These are phyloP conservation scores for Caenorhabditis tropicalis DNA, from an alignment of 1,140 invertebrate species.

Conservation along the genomic window DNA sequence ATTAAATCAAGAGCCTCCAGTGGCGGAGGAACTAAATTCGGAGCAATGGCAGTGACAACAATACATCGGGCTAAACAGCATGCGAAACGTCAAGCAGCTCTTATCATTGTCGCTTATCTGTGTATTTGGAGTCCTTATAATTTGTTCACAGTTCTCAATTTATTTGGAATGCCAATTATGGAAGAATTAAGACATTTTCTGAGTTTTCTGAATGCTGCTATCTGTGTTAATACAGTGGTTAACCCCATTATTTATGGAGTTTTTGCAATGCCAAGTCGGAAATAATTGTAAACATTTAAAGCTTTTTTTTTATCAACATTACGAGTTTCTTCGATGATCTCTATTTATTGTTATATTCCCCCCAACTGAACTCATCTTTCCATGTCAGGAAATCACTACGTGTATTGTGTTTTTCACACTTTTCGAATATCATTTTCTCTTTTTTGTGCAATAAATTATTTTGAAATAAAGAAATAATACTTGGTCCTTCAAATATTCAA, in stretches of 20 bases:
- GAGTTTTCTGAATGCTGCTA: conserved; percentile 65
- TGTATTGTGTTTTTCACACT: too few species aligned
- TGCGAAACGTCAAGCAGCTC: conserved; percentile 66
- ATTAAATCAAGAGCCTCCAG: conserved; percentile 1
- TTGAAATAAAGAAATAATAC: too few species aligned
- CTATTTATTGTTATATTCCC: too few species aligned
- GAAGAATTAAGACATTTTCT: conserved; percentile 61
- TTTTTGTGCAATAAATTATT: too few species aligned
- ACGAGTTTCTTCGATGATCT: too few species aligned
- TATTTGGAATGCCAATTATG: conserved; percentile 52
- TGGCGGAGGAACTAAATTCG: conserved; percentile 50
- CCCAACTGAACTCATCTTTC: too few species aligned
- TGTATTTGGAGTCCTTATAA: conserved; percentile 70
- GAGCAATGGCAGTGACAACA: conserved; percentile 63
- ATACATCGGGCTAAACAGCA: conserved; percentile 62
- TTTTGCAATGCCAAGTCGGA: background rate
- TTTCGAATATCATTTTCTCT: too few species aligned
- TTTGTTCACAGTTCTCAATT: conserved; percentile 64
- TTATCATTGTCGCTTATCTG: conserved; percentile 67
- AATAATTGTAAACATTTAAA: background rate
- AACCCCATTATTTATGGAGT: conserved; percentile 66
- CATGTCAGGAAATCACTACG: too few species aligned
- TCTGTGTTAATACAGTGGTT: conserved; percentile 67
- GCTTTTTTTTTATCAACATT: background rate
- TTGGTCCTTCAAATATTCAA: too few species aligned